Base-by-base conservation (phyloP, 2,888 invertebrate genomes). In the Drosophila trichaetosa region DNA sequence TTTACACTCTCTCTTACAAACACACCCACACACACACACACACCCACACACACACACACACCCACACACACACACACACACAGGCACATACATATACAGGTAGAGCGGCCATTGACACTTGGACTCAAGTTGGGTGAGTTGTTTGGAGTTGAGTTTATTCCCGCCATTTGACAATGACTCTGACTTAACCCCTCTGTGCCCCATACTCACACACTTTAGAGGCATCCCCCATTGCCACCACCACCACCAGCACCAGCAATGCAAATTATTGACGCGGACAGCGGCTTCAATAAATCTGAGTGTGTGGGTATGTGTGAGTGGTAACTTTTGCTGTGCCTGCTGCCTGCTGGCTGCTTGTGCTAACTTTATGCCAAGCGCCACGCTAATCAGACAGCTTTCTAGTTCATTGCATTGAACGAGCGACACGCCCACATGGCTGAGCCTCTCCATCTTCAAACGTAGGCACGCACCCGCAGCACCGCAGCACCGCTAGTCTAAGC, bases 361-460 rank as follows among this genome's bases (percentile, higher is more conserved):
- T 65, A 80, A 80, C 81, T 80, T 80, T 80, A 77, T 80, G 81
- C 74, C 80, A 69, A 77, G 84, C 84, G 71, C 79, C 70, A 81
- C 87, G 85, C 85, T 86, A 86, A 86, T 86, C 85, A 86, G 85
- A 86, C 85, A 86, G 89, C 89, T 88, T 86, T 86, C 85, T 89
- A 86, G 85, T 86, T 86, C 85, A 86, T 86, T 86, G 89, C 85
- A 73, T 88, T 83, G 69, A 76, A 62, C 72, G 79, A 67, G 53
- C 56, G 76, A 54, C 79, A 72, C 79, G 78, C 78, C 78, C 78
- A 79, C 73, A 77, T 58, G 51, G 57, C 67, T 40, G 36, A 38
- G 11, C 11, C 54, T 24, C 67, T 36, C 52, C 58, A 63, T 34
- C 78, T 59, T 64, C 64, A 60, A 64, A 31, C 69, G 64, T 60